Base-by-base conservation (phyloP, 1,140 invertebrate species). In the Plectus sambesii region DNA sequence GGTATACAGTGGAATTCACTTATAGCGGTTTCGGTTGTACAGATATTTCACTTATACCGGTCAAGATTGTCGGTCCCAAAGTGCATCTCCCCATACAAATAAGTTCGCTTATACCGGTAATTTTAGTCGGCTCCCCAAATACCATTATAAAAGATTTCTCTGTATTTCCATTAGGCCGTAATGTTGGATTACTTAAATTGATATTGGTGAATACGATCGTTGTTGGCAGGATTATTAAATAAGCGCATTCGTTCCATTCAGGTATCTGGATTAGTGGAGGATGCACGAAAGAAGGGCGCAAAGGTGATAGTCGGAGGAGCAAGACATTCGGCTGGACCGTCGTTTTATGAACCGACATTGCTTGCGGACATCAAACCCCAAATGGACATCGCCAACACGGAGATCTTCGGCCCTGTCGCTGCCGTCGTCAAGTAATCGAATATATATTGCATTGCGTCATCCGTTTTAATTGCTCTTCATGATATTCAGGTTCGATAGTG, bases 331-430 rank as follows among this genome's bases (percentile, higher is more conserved):
- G 47, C 80, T 4, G 88, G 86, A 2, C 74, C 77, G 40, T 78
- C 84, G 48, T 94, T 88, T 70, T 96, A 82, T 74, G 79, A 89
- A 55, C 90, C 93, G 15, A 98, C 93, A 0, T 66, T 99, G 15
- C 63, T 98, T 2, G 80, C 82, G 1, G 75, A 83, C 70, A 80
- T 96, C 2, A 84, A 77, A 12, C 61, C 75, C 19, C 73, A 83
- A 24, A 94, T 94, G 83, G 68, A 78, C 45, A 80, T 90, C 45
- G 86, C 82, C 58, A 70, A 74, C 5, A 85, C 90, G 62, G 93
- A 98, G 76, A 84, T 96, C 47, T 99, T 99, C 75, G 93, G 93
- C 0, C 93, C 93, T 0, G 80, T 98, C 9, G 84, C 82, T 47
- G 77, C 83, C 5, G 78, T 90, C 58, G 78, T 86, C 45, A 86